These are phyloP conservation scores for Heliconius ethilla DNA, from an alignment of 2,888 invertebrate genomes.

Conservation along the genomic window DNA sequence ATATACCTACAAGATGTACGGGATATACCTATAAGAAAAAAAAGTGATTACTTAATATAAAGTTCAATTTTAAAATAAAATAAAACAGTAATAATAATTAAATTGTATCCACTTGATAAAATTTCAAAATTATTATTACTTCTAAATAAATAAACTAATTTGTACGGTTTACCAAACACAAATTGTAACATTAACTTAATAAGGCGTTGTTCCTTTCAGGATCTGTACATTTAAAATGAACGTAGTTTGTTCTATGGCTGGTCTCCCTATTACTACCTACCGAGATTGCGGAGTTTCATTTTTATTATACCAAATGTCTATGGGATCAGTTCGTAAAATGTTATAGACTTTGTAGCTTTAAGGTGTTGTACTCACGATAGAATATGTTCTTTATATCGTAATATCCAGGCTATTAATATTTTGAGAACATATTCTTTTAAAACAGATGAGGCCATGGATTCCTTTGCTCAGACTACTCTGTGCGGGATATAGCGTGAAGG, in stretches of 20 bases:
- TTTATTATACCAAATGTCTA: constrained; percentile 18
- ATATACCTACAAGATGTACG: too few relatives aligned
- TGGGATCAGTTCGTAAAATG: constrained; percentile 23
- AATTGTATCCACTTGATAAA: too few relatives aligned
- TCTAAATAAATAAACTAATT: too few relatives aligned
- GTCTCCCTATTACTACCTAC: neutral
- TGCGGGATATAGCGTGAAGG: too few relatives aligned
- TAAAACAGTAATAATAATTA: too few relatives aligned
- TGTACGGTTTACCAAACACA: neutral
- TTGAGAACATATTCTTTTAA: neutral
- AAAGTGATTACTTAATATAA: too few relatives aligned
- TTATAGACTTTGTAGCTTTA: constrained; percentile 4
- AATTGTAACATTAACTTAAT: constrained; percentile 5
- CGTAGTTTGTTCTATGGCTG: neutral
- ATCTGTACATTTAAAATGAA: neutral
- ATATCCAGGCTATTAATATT: neutral
- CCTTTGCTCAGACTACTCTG: too few relatives aligned
- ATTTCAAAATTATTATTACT: too few relatives aligned
- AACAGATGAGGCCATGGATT: neutral
- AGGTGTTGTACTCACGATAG: constrained; percentile 6
- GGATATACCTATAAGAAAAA: too few relatives aligned
- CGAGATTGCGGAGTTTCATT: constrained; percentile 12
- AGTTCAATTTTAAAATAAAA: too few relatives aligned
- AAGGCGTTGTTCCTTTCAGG: neutral
- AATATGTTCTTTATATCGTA: neutral